Percentiles rank a stretch among this genome's conserved stretches.
phyloP scores from a whole-genome alignment of 2,888 invertebrate species.

The Drosophila affinis region DNA sequence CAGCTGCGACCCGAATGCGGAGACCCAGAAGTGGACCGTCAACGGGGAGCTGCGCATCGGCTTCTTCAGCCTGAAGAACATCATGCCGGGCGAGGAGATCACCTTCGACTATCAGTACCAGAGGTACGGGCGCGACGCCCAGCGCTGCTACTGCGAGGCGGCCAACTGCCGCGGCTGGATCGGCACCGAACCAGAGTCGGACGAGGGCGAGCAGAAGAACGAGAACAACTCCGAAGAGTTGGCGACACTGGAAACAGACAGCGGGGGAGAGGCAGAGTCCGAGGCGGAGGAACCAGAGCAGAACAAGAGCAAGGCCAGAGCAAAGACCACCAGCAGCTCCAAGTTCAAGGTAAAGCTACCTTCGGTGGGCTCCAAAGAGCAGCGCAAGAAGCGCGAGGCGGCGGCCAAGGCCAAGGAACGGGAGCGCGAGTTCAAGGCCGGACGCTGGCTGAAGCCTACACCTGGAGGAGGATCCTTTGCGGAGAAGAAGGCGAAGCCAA shows the following conservation, averaged over 20 bases:
- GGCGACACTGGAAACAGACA: slow-evolving; percentile 42
- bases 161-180: slow-evolving; percentile 97
- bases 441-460: slow-evolving; percentile 59
- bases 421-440: slow-evolving; percentile 74
- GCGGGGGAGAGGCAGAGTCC: slow-evolving; percentile 58
- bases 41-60: slow-evolving; percentile 97
- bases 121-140: slow-evolving; percentile 97
- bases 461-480: background rate
- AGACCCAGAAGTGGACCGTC: slow-evolving; percentile 99
- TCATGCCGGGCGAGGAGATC: slow-evolving; percentile 95
- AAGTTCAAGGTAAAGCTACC: slow-evolving; percentile 29
- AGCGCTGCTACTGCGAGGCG: slow-evolving; percentile 97
- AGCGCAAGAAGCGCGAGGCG: slow-evolving; percentile 21
- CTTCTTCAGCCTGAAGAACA: slow-evolving; percentile 95
- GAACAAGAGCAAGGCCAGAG: slow-evolving; percentile 32
- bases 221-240: slow-evolving; percentile 59
- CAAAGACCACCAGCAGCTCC: background rate
- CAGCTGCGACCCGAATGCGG: slow-evolving; percentile 99
- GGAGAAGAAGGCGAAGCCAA: slow-evolving; percentile 54
- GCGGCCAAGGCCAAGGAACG: slow-evolving; percentile 72
- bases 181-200: slow-evolving; percentile 93
- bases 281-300: slow-evolving; percentile 50
- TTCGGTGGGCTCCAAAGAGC: background rate
- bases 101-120: slow-evolving; percentile 99
- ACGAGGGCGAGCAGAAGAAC: slow-evolving; percentile 85